Evolutionary conservation across 2,888 invertebrate species (phyloP), one percentile per base, ranked within the genome.

Genomic region (Microctonus aethiopoides): DNA sequence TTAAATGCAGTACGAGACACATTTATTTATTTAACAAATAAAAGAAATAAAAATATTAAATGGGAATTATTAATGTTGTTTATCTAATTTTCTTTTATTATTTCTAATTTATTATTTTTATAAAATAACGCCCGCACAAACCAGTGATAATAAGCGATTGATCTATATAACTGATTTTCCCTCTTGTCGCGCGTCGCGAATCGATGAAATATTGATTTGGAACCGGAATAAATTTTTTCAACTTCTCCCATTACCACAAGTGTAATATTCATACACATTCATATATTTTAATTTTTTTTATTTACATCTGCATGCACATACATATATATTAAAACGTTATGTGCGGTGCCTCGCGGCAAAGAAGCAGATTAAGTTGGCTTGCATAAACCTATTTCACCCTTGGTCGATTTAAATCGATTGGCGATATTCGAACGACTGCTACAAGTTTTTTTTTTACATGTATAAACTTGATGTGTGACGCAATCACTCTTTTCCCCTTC

Each of bases 301-400:
- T n/a, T n/a, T n/a, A n/a, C n/a, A n/a, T n/a, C 29, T 7, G 36
- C 16, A 22, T 34, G 22, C 9, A 39, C 16, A 61, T 39, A 10
- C 24, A 29, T 46, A 29, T 24, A 11, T 20, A 46, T 20, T 13
- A 29, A 26, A 20, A 34, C 24, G 22, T 36, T 11, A 9, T 20
- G 24, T 20, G 11, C 24, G 29, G 61, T 61, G 57, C 62, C 61
- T 65, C 46, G 56, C 64, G 68, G 65, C 70, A 29, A 20, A 16
- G 22, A 29, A 22, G 26, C 20, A 32, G 65, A 60, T 65, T 65
- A 66, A 65, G 70, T 65, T 57, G 57, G 71, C 68, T 75, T 76
- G 77, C 76, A 76, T 72, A 78, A 77, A 76, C 75, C 72, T 74
- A 76, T 77, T 78, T 78, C 72, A 77, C 75, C 77, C 78, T 78